Evolutionary conservation across 2,797 vertebrate genomes (phyloP), one percentile per base, ranked within the genome.

Genomic region (Acanthis flammea): DNA sequence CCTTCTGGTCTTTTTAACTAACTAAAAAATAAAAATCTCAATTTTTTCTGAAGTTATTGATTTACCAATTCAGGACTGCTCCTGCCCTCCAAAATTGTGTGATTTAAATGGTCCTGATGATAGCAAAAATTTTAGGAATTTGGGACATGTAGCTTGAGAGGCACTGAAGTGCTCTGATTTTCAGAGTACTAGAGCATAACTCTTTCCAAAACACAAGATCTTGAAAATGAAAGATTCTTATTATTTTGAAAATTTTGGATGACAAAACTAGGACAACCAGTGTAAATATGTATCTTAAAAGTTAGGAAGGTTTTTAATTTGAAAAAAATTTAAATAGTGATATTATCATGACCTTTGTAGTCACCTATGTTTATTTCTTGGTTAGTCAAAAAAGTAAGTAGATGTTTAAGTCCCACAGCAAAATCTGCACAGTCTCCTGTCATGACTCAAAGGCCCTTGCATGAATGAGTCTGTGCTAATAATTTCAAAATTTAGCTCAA

Each of bases 401-500:
- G 41, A 17, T 44, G 45, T 8, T 51, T 55, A 80, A 79, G 82
- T 86, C 35, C 42, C 28, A 61, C 35, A 53, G 37, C 42, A 82
- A 60, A 94, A 89, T 25, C 57, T 25, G 31, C 58, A 47, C 10
- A 67, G 50, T 53, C 18, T 27, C 14, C 42, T 65, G 10, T 50
- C 81, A 67, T 61, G 55, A 95, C 81, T 88, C 74, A 54, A 65
- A 90, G 65, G 19, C 57, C 45, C 23, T 60, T 88, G 74, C 74
- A 80, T 80, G 75, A 76, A 65, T 65, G 57, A 92, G 30, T 48
- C 72, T 54, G 24, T 80, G 74, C 27, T 57, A 93, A 73, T 76
- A 6, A 85, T 88, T 91, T 92, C 53, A 80, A 79, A 93, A 96
- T 82, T 94, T 95, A 90, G 27, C 53, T 87, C 78, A 83, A 86